These are phyloP conservation scores for Brachionus koreanus DNA, from an alignment of 1,140 invertebrate species.

Conservation along the genomic window DNA sequence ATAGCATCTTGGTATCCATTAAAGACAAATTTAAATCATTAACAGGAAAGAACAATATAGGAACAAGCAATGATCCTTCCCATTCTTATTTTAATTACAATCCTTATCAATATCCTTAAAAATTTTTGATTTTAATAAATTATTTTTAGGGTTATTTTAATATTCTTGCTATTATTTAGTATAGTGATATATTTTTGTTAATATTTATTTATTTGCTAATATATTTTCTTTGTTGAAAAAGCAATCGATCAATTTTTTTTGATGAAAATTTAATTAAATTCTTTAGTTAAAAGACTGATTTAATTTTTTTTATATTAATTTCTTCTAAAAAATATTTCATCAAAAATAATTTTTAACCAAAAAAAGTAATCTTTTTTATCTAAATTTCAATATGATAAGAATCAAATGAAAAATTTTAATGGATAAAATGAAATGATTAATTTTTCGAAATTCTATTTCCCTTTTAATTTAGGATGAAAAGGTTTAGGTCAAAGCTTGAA, in stretches of 20 bases:
- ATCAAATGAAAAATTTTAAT: not conserved
- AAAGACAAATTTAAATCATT: slow-evolving; percentile 16
- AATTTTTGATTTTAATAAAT: not conserved
- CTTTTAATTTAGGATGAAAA: too few species aligned
- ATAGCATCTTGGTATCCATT: not conserved
- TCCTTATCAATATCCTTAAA: not conserved
- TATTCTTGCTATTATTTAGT: not conserved
- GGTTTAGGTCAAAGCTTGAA: too few species aligned
- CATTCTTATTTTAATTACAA: not conserved
- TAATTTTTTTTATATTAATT: too few species aligned
- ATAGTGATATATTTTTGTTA: not conserved
- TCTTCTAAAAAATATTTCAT: too few species aligned
- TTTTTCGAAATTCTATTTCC: too few species aligned
- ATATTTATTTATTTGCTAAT: not conserved
- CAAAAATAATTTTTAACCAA: too few species aligned
- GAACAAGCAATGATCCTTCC: not conserved
- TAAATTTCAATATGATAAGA: too few species aligned
- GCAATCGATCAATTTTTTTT: too few species aligned
- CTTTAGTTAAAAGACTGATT: too few species aligned
- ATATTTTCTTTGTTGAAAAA: too few species aligned
- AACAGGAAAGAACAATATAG: not conserved
- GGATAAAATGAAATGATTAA: not conserved
- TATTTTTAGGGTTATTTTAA: not conserved
- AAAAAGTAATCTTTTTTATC: too few species aligned
- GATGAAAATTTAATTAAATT: too few species aligned